Conservation (phyloP, 2,113 vertebrate species). For the Empidonax traillii region DNA sequence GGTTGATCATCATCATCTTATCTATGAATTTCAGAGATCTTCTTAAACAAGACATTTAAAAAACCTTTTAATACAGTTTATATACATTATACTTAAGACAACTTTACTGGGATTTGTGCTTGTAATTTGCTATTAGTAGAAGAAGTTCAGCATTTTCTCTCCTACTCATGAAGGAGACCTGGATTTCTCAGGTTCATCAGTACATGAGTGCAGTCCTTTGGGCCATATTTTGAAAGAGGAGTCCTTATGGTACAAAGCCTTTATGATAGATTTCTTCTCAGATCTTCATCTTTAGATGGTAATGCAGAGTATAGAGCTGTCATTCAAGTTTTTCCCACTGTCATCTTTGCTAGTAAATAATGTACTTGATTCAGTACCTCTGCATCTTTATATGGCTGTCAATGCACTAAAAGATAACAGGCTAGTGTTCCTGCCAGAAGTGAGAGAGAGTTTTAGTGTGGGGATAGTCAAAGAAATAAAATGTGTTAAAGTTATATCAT, state of each 20-base stretch:
- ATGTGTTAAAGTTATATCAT: not conserved
- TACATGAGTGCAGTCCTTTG: rapidly evolving
- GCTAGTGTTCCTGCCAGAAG: not conserved
- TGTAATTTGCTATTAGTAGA: not conserved
- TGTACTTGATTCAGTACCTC: not conserved
- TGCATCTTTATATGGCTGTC: not conserved
- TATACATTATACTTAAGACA: not conserved
- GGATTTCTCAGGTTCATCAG: not conserved
- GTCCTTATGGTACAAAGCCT: not conserved
- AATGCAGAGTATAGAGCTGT: not conserved
- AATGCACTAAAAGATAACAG: not conserved
- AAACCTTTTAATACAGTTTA: not conserved
- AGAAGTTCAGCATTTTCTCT: not conserved
- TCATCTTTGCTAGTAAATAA: slow-evolving; percentile 9
- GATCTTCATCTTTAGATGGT: not conserved
- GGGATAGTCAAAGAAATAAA: not conserved
- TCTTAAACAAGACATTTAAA: not conserved
- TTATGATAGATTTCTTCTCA: not conserved
- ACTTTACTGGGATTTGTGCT: not conserved
- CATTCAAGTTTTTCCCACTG: not conserved
- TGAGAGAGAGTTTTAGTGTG: not conserved
- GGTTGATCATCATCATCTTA: not conserved
- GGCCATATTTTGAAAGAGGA: not conserved
- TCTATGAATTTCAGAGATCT: not conserved
- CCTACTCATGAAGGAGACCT: rapidly evolving